These are phyloP conservation scores for Holothuria leucospilota DNA, from an alignment of 53 echinoderm and acorn worm genomes.

Conservation along the genomic window DNA sequence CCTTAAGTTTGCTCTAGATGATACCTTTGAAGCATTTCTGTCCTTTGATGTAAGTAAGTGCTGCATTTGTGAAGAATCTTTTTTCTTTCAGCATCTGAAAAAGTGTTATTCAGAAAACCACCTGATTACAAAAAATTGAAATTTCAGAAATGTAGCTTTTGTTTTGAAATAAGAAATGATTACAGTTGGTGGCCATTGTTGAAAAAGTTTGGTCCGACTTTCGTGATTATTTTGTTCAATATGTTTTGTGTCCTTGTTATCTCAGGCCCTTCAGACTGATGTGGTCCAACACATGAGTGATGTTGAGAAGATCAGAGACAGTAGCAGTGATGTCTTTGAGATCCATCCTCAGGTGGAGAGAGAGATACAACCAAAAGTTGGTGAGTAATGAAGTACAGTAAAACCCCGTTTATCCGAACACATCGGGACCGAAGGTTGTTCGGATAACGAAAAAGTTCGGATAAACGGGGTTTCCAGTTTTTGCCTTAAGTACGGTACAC, in stretches of 20 bases:
- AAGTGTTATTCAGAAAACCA: no score
- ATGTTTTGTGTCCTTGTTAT: not conserved
- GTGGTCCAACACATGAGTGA: slow-evolving; percentile 89
- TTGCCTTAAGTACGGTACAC: no score
- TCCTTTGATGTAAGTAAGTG: no score
- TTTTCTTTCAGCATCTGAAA: no score
- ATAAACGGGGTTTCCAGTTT: no score
- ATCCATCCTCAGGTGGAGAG: slow-evolving; percentile 75
- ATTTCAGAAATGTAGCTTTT: not conserved
- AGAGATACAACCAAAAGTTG: slow-evolving; percentile 62
- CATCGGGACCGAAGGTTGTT: no score
- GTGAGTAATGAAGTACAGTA: slow-evolving; percentile 7
- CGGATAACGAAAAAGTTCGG: no score
- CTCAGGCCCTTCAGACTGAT: slow-evolving; percentile 81
- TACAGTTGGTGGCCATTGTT: not conserved
- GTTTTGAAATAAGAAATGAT: not conserved
- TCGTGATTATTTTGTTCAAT: not conserved
- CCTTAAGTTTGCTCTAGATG: no score
- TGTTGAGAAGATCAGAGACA: slow-evolving; percentile 91
- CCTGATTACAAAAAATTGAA: not conserved
- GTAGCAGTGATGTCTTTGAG: slow-evolving; percentile 78
- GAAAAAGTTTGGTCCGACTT: not conserved
- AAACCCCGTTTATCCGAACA: no score
- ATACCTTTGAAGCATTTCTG: no score
- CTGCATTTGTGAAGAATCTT: no score